Conservation (phyloP, 2,888 invertebrate species). For the Rotaria socialis region DNA sequence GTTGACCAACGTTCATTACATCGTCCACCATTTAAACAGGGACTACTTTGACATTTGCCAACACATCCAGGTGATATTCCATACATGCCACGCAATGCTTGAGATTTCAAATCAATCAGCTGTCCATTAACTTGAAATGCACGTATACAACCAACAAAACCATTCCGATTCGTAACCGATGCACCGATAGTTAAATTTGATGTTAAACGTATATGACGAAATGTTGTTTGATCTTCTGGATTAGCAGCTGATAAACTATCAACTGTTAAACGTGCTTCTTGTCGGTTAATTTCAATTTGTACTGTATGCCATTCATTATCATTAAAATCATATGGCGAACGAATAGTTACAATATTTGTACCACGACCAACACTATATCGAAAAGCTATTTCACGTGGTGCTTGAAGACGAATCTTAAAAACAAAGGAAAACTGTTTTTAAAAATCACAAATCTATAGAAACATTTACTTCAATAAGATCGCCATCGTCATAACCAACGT, state of each 20-base stretch:
- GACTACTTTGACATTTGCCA: slow-evolving; percentile 82
- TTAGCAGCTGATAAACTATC: slow-evolving; percentile 80
- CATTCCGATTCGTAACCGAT: slow-evolving; percentile 78
- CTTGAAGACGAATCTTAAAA: slow-evolving; percentile 24
- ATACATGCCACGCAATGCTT: slow-evolving; percentile 66
- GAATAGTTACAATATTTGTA: slow-evolving; percentile 77
- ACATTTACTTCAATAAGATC: slow-evolving; percentile 80
- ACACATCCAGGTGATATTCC: slow-evolving; percentile 69
- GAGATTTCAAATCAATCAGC: slow-evolving; percentile 71
- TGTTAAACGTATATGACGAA: slow-evolving; percentile 43
- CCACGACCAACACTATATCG: slow-evolving; percentile 87
- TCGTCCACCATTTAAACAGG: slow-evolving; percentile 91
- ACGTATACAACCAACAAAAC: slow-evolving; percentile 86
- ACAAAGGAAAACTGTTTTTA: neutral
- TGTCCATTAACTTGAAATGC: slow-evolving; percentile 81
- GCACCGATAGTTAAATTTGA: slow-evolving; percentile 60
- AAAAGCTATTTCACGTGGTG: slow-evolving; percentile 49
- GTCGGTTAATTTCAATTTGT: slow-evolving; percentile 84
- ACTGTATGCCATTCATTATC: slow-evolving; percentile 92
- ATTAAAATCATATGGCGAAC: slow-evolving; percentile 77
- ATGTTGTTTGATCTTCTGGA: slow-evolving; percentile 65
- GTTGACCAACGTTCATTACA: slow-evolving; percentile 85
- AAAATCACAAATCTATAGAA: slow-evolving; percentile 49
- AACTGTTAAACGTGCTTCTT: slow-evolving; percentile 85
- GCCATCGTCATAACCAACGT: slow-evolving; percentile 77